Conservation (phyloP, 2,888 invertebrate genomes). For the Phanerotoma sp. region DNA sequence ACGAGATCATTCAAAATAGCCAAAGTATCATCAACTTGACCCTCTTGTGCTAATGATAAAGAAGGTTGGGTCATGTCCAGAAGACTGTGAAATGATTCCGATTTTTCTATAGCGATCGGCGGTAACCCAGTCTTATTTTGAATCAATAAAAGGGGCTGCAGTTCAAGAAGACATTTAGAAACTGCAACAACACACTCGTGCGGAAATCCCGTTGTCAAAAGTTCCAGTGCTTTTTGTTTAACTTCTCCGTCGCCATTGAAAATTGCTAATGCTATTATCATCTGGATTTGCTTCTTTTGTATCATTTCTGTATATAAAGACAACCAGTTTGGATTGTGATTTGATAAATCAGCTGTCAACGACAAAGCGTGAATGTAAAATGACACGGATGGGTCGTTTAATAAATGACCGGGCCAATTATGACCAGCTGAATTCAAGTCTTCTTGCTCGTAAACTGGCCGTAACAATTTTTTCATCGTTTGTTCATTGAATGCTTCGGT, state of each 20-base stretch:
- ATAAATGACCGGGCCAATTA: conserved; percentile 45
- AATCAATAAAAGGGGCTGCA: conserved; percentile 50
- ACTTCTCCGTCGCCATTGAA: conserved; percentile 56
- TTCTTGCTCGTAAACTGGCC: conserved; percentile 51
- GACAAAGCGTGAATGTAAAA: conserved; percentile 60
- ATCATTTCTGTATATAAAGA: conserved; percentile 57
- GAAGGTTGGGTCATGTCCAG: conserved; percentile 50
- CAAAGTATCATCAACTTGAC: conserved; percentile 60
- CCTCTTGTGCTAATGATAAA: conserved; percentile 59
- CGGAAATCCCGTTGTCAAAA: conserved; percentile 55
- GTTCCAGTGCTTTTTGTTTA: conserved; percentile 56
- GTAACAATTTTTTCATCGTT: conserved; percentile 55
- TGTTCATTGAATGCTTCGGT: conserved; percentile 54
- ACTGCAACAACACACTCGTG: conserved; percentile 51
- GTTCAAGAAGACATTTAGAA: conserved; percentile 49
- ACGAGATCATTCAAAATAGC: conserved; percentile 57
- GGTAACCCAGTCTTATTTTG: conserved; percentile 37
- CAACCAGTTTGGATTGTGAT: conserved; percentile 57
- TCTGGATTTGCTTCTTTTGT: conserved; percentile 57
- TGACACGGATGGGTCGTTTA: conserved; percentile 54
- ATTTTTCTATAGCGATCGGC: conserved; percentile 3
- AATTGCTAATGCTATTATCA: conserved; percentile 59
- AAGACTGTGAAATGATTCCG: conserved; percentile 47
- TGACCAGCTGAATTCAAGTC: conserved; percentile 34
- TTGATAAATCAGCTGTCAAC: conserved; percentile 59